Conservation (phyloP, 2,113 vertebrate species). For the Notechis scutatus region DNA sequence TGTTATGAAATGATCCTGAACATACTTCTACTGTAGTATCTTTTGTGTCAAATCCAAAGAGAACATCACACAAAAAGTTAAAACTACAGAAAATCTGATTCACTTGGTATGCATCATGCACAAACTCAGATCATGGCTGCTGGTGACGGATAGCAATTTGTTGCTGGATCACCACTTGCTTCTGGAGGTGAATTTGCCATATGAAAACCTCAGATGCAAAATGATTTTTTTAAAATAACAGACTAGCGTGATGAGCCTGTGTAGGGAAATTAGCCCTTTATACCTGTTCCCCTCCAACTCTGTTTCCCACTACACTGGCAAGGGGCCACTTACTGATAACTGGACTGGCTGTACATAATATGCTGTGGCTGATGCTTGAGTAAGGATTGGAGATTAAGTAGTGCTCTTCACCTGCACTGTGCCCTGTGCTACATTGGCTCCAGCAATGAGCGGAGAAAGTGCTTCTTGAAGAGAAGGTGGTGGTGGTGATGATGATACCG, state of each 20-base stretch:
- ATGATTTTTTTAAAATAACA: background rate
- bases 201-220: background rate
- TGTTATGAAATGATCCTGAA: too few species aligned
- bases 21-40: too few species aligned
- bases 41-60: too few species aligned
- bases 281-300: background rate
- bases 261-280: background rate
- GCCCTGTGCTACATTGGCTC: slow-evolving; percentile 72
- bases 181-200: too few species aligned
- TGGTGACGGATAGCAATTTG: too few species aligned
- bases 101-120: too few species aligned
- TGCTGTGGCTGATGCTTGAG: slow-evolving; percentile 72
- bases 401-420: slow-evolving; percentile 71
- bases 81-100: too few species aligned
- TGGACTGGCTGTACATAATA: slow-evolving; percentile 78
- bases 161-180: too few species aligned
- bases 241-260: background rate
- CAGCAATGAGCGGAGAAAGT: slow-evolving; percentile 61
- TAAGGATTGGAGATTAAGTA: slow-evolving; percentile 66
- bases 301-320: slow-evolving; percentile 16
- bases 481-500: slow-evolving; percentile 48
- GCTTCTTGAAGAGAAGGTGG: slow-evolving; percentile 57
- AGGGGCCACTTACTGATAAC: slow-evolving; percentile 70
- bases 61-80: too few species aligned
- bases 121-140: too few species aligned